Evolutionary conservation across 1,140 invertebrate genomes (phyloP).

Genomic region (Odontomachus brunneus): DNA sequence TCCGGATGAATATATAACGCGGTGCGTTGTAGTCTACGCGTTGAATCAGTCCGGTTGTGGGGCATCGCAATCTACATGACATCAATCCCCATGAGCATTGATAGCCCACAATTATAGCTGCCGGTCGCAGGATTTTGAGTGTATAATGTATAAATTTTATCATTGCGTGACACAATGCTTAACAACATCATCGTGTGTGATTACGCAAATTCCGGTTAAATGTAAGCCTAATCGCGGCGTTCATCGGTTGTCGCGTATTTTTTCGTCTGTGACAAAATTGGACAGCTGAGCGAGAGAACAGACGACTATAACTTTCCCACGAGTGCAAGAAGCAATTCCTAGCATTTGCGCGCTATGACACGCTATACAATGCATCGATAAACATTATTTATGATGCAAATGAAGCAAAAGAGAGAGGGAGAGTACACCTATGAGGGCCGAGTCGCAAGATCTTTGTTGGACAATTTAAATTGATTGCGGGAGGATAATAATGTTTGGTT

Average conservation of each 20-base stretch:
- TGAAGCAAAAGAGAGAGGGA: no score
- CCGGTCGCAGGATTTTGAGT: not conserved
- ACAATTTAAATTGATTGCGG: no score
- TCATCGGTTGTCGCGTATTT: not conserved
- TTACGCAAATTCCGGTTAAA: slow-evolving; percentile 1
- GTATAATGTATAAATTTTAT: slow-evolving; percentile 38
- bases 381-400: not conserved
- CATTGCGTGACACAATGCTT: slow-evolving; percentile 16
- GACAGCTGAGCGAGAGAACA: not conserved
- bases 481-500: no score
- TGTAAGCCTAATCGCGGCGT: not conserved
- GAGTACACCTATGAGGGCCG: no score
- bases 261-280: not conserved
- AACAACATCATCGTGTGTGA: slow-evolving; percentile 24
- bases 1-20: not conserved
- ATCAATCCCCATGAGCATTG: not conserved
- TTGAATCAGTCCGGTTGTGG: slow-evolving; percentile 1
- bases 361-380: not conserved
- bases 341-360: not conserved
- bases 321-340: not conserved
- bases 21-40: slow-evolving; percentile 6
- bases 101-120: slow-evolving; percentile 13
- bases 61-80: not conserved
- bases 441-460: no score
- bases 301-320: not conserved